Percentiles rank a stretch among this genome's conserved stretches.
Conservation (phyloP, 2,113 vertebrate genomes). For the Microcebus griseorufus region DNA sequence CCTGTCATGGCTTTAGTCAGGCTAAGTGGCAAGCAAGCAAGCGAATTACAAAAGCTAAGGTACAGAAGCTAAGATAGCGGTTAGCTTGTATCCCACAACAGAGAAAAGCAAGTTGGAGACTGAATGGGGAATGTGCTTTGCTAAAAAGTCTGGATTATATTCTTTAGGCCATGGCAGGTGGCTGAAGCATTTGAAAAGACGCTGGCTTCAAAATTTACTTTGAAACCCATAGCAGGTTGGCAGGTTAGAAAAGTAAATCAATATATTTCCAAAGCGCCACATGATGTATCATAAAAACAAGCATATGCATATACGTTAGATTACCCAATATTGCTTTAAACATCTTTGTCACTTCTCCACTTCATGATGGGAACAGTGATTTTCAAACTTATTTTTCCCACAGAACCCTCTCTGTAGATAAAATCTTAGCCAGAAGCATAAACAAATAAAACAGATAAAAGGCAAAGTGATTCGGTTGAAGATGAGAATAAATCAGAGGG, state of each 20-base stretch:
- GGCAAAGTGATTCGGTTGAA: constrained; percentile 43
- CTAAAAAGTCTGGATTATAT: neutral
- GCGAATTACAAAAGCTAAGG: too few relatives aligned
- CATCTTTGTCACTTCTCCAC: neutral
- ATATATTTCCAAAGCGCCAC: neutral
- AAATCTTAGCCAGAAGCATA: constrained; percentile 68
- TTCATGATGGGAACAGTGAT: constrained; percentile 26
- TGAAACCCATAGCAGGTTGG: constrained; percentile 1
- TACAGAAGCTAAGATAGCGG: too few relatives aligned
- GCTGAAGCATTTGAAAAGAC: neutral
- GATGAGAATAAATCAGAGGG: constrained; percentile 57
- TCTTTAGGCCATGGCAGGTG: neutral
- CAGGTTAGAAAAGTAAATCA: constrained; percentile 42
- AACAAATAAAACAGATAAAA: constrained; percentile 69
- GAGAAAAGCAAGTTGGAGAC: neutral
- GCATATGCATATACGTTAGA: neutral
- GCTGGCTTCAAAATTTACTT: neutral
- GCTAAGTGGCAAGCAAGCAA: too few relatives aligned
- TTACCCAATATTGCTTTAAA: constrained; percentile 23
- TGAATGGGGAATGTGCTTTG: neutral
- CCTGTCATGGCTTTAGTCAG: too few relatives aligned
- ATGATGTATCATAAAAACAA: constrained; percentile 30
- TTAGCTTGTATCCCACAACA: too few relatives aligned
- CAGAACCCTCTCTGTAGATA: constrained; percentile 21
- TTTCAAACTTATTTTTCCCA: constrained; percentile 44